Evolutionary conservation across 2,113 vertebrate species (phyloP), one percentile per base, ranked within the genome.

Genomic region (Ceuthmochares aereus): DNA sequence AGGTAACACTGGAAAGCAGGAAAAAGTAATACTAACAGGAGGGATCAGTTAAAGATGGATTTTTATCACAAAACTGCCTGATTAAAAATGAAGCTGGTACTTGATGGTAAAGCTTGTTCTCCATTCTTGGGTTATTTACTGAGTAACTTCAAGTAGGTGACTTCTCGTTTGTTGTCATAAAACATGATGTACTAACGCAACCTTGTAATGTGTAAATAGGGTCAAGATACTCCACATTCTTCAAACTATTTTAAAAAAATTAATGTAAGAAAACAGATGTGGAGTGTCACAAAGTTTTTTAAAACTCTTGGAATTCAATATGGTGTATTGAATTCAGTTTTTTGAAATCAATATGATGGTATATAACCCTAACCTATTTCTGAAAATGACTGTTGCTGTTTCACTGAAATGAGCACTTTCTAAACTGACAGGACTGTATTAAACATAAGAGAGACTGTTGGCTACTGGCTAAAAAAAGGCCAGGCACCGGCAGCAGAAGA

Each of bases 1-100:
- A 94, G 93, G 93, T 96, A 96, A 96, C 43, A 54, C 54, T 79
- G 90, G 93, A 84, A 97, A 95, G 95, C 92, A 87, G 86, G 64
- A 86, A 45, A 79, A 87, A 26, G n/a, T 93, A 72, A 89, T 92
- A 87, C 49, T 95, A 37, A 27, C 7, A 16, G 49, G 25, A 55
- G 6, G 27, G n/a, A 74, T 77, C 34, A 52, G 14, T 55, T 59
- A 40, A 54, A 81, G 52, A 45, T 36, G 30, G 45, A 43, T 82
- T 78, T 84, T 67, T 55, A 19, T 73, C 64, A 60, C 49, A 88
- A 43, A 94, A 87, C 3, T 30, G 56, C 36, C 9, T 30, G 27
- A 43, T 78, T 67, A 58, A 21, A 92, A 83, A 27, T 42, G 23
- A 51, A 70, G 78, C 68, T 88, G 55, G 55, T 77, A 70, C 63